Conservation (phyloP, 2,113 vertebrate genomes). For the Willisornis vidua region DNA sequence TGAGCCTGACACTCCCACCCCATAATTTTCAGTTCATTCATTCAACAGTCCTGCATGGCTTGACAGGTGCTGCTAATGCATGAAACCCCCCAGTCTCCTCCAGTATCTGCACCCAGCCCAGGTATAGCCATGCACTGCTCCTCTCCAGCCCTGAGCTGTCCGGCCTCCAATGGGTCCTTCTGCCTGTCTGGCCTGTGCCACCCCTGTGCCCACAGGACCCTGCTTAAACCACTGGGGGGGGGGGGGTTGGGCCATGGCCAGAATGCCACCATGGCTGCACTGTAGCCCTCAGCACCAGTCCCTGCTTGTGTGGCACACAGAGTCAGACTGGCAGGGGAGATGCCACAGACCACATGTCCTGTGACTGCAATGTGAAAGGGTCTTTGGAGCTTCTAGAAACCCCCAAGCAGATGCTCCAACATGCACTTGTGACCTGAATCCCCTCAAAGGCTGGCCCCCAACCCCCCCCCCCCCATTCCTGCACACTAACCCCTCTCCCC, state of each 20-base stretch:
- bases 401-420: neutral
- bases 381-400: neutral
- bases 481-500: neutral
- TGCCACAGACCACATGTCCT: neutral
- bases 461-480: neutral
- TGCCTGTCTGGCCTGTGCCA: neutral
- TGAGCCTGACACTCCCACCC: neutral
- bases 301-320: neutral
- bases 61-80: neutral
- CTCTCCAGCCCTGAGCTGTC: neutral
- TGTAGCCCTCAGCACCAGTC: neutral
- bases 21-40: neutral
- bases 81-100: neutral
- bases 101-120: neutral
- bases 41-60: neutral
- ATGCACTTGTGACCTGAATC: neutral
- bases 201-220: neutral
- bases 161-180: neutral
- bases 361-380: rapidly evolving
- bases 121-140: neutral
- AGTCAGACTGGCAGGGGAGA: neutral
- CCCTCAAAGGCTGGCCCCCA: neutral
- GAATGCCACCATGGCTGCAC: neutral
- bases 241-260: neutral
- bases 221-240: neutral